These are phyloP conservation scores for Myiozetetes cayanensis DNA, from an alignment of 2,113 vertebrate genomes.

Conservation along the genomic window DNA sequence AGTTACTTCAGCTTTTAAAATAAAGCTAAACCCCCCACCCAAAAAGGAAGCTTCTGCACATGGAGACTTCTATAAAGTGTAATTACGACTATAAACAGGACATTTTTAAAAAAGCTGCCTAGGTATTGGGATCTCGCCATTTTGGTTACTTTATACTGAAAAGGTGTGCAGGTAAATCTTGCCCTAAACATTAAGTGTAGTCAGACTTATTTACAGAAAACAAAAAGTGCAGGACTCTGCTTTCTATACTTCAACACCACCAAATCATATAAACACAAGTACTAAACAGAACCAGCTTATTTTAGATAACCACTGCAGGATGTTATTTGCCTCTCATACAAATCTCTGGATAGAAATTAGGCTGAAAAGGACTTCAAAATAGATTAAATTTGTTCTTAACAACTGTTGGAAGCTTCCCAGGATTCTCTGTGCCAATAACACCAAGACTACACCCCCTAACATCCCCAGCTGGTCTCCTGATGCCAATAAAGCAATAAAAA, in stretches of 20 bases:
- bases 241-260: not conserved
- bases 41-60: not conserved
- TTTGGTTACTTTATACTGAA: not conserved
- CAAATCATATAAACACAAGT: not conserved
- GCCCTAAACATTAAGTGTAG: not conserved
- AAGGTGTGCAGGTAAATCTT: not conserved
- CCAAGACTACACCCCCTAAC: not conserved
- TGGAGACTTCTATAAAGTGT: not conserved
- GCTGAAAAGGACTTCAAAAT: constrained; percentile 9
- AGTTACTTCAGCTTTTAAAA: not conserved
- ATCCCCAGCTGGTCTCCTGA: constrained; percentile 26
- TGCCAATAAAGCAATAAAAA: constrained; percentile 49
- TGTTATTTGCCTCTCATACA: not conserved
- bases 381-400: constrained; percentile 18
- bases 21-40: not conserved
- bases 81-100: not conserved
- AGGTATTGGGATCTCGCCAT: not conserved
- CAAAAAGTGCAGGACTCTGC: not conserved
- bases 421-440: not conserved
- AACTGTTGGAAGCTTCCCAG: constrained; percentile 16
- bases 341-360: constrained; percentile 15
- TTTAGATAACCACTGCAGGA: not conserved
- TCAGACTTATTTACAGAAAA: not conserved
- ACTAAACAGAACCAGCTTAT: not conserved
- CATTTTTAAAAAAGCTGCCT: not conserved